Conservation (phyloP, 2,797 vertebrate genomes). For the Notolabrus celidotus region DNA sequence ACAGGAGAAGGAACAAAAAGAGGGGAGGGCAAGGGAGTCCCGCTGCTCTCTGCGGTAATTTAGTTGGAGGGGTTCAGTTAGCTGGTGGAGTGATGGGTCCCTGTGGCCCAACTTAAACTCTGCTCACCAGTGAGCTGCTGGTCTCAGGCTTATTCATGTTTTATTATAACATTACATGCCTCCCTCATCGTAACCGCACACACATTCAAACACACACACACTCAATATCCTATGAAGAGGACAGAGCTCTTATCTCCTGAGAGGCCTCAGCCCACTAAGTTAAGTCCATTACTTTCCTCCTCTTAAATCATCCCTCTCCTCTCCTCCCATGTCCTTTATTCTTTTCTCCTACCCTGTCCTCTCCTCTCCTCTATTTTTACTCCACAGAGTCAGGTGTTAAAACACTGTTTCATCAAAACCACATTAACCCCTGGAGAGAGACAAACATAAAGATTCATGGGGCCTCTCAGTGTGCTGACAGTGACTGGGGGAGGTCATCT, state of each 20-base stretch:
- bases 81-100: constrained; percentile 72
- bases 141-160: constrained; percentile 75
- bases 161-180: constrained; percentile 78
- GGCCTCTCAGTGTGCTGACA: constrained; percentile 60
- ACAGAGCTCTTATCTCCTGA: constrained; percentile 72
- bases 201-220: constrained; percentile 61
- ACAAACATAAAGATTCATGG: constrained; percentile 78
- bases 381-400: constrained; percentile 68
- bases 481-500: constrained; percentile 69
- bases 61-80: constrained; percentile 69
- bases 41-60: constrained; percentile 67
- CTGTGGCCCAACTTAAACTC: constrained; percentile 73
- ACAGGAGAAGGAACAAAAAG: constrained; percentile 53
- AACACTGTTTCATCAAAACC: constrained; percentile 78
- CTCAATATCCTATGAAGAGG: constrained; percentile 76
- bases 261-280: constrained; percentile 69
- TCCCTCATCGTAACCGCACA: constrained; percentile 68
- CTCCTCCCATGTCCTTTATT: neutral
- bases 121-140: constrained; percentile 69
- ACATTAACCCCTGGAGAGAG: constrained; percentile 76
- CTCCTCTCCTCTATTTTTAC: constrained; percentile 43
- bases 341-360: neutral
- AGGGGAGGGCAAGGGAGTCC: constrained; percentile 44
- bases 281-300: constrained; percentile 72
- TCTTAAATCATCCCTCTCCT: constrained; percentile 63